phyloP scores from a whole-genome alignment of 2,888 invertebrate species.

The Spisula solida region DNA sequence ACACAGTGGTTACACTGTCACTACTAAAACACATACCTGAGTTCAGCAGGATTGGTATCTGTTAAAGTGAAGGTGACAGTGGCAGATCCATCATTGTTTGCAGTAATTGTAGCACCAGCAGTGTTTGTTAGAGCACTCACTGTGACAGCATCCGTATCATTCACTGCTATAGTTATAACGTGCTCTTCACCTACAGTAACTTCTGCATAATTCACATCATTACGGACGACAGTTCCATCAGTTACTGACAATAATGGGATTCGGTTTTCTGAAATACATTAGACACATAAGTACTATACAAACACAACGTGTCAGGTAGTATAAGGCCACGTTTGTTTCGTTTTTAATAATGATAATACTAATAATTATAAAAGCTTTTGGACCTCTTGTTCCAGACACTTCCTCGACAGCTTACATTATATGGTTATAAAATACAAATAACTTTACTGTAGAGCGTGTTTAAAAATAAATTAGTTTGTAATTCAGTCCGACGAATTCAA shows the following conservation, averaged over 20 bases:
- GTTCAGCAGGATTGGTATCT: neutral
- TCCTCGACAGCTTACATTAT: no score
- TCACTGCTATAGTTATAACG: neutral
- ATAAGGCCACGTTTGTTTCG: neutral
- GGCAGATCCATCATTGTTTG: neutral
- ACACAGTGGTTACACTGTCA: neutral
- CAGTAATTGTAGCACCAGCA: neutral
- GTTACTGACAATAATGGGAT: neutral
- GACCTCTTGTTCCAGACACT: no score
- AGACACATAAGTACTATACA: no score
- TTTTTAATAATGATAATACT: neutral
- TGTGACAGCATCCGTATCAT: conserved; percentile 10
- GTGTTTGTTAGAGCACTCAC: neutral
- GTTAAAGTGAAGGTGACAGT: conserved; percentile 19
- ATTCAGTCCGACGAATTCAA: no score
- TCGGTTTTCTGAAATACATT: conserved; percentile 10
- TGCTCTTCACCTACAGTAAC: neutral
- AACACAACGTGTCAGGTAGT: no score
- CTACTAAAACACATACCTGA: conserved; percentile 21
- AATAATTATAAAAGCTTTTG: no score
- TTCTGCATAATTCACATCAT: neutral
- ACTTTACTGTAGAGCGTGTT: no score
- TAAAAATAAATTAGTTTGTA: no score
- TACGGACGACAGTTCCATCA: neutral
- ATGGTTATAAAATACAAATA: no score